Evolutionary conservation across 1,140 invertebrate genomes (phyloP), one percentile per base, ranked within the genome.

Genomic region (Anadara kagoshimensis): DNA sequence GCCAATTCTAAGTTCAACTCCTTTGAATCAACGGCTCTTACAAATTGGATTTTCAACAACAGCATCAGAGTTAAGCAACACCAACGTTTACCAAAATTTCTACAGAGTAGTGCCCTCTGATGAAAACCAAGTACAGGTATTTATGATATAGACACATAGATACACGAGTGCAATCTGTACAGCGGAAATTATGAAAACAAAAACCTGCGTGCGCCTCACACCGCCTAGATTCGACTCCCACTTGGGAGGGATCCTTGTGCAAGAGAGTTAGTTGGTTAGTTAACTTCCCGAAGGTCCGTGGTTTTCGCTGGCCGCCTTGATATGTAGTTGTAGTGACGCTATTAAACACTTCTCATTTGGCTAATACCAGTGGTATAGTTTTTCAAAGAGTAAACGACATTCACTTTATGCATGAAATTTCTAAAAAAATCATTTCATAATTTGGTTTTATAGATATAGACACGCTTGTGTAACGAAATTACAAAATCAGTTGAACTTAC

Each of bases 21-120:
- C 16, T 36, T 24, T 24, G n/a, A 51, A 59, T 14, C 26, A 69
- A 43, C 1, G n/a, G 47, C 5, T 69, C 8, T 26, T 61, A 61
- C 67, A 69, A 26, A 24, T 58, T 18, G 41, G 45, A 22, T 69
- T 69, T 26, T 59, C 56, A 18, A 41, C 67, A 36, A 69, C 67
- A 1, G 56, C 67, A 26, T 43, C 56, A 0, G 22, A 44, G 49
- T 47, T 69, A 18, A 59, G 44, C 29, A 47, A 69, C 24, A 26
- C 24, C 5, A 18, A 45, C 29, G 36, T 51, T 47, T 69, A 59
- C 54, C 1, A 41, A 12, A 69, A 69, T 26, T 58, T 61, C n/a
- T 26, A 36, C 14, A 29, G 67, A 36, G 22, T 61, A n/a, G 24
- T 69, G n/a, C 67, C 67, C 5, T 26, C 29, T 41, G 67, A 69